Evolutionary conservation across 2,888 invertebrate species (phyloP).

Genomic region (Horisme vitalbata): DNA sequence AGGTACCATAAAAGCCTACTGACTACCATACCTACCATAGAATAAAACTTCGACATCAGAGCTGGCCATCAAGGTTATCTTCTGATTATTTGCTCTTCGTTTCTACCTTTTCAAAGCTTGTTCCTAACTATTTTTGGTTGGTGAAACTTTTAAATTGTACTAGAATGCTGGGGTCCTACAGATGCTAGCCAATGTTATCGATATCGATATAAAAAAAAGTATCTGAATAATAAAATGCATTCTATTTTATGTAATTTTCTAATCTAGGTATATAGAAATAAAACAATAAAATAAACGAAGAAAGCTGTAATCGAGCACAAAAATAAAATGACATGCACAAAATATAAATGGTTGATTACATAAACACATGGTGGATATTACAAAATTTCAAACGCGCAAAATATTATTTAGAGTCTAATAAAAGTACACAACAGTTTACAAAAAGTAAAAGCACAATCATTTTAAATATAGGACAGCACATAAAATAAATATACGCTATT

Average conservation of each 20-base stretch:
- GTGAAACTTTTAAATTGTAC: too few relatives aligned
- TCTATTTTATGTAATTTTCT: neutral
- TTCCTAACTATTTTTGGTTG: too few relatives aligned
- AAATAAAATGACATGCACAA: constrained; percentile 31
- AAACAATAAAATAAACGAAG: constrained; percentile 33
- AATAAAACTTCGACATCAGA: too few relatives aligned
- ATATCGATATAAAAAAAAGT: too few relatives aligned
- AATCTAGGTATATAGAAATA: constrained; percentile 29
- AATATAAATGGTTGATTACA: constrained; percentile 13
- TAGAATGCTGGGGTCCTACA: too few relatives aligned
- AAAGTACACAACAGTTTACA: neutral
- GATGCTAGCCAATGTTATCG: too few relatives aligned
- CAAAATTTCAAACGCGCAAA: constrained; percentile 7
- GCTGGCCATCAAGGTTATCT: too few relatives aligned
- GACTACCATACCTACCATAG: too few relatives aligned
- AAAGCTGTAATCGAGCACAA: constrained; percentile 36
- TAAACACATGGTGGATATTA: neutral
- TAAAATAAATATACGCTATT: constrained; percentile 32
- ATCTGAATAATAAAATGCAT: too few relatives aligned
- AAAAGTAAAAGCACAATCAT: neutral
- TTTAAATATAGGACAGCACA: constrained; percentile 1
- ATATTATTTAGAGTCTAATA: neutral
- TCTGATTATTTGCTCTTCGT: too few relatives aligned
- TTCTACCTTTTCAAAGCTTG: too few relatives aligned
- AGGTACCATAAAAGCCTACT: too few relatives aligned